These are phyloP conservation scores for Gymnocheta viridis DNA, from an alignment of 2,888 invertebrate species.

Conservation along the genomic window DNA sequence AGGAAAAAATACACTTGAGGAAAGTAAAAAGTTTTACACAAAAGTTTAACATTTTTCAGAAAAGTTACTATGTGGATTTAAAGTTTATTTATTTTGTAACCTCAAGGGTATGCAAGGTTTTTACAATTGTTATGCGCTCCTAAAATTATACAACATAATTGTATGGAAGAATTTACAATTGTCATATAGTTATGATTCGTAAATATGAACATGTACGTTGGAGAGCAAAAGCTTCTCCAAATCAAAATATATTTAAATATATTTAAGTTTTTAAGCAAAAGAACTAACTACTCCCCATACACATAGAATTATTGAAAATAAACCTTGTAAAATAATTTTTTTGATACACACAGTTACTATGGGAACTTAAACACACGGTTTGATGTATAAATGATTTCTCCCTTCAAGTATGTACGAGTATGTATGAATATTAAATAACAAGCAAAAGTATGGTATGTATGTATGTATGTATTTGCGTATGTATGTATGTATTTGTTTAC, in stretches of 20 bases:
- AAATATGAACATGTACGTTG: not conserved
- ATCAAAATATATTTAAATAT: not conserved
- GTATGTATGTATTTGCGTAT: no score
- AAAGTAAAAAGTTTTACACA: not conserved
- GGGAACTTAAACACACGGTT: constrained; percentile 44
- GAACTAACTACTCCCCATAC: not conserved
- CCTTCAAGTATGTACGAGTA: constrained; percentile 8
- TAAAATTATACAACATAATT: constrained; percentile 21
- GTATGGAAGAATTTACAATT: not conserved
- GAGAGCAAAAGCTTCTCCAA: not conserved
- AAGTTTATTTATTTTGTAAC: not conserved
- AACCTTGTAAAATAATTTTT: constrained; percentile 7
- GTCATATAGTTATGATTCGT: not conserved
- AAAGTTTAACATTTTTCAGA: not conserved
- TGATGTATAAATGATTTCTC: not conserved
- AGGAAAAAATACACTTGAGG: not conserved
- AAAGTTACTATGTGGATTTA: not conserved
- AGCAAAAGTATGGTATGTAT: no score
- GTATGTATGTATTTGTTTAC: no score
- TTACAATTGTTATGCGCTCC: not conserved
- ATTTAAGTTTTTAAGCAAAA: not conserved
- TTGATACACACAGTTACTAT: constrained; percentile 23
- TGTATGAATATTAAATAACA: constrained; percentile 19
- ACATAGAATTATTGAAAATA: not conserved
- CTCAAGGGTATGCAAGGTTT: constrained; percentile 22